Evolutionary conservation across 2,888 invertebrate genomes (phyloP), one percentile per base, ranked within the genome.

Genomic region (Perithous albicinctus): DNA sequence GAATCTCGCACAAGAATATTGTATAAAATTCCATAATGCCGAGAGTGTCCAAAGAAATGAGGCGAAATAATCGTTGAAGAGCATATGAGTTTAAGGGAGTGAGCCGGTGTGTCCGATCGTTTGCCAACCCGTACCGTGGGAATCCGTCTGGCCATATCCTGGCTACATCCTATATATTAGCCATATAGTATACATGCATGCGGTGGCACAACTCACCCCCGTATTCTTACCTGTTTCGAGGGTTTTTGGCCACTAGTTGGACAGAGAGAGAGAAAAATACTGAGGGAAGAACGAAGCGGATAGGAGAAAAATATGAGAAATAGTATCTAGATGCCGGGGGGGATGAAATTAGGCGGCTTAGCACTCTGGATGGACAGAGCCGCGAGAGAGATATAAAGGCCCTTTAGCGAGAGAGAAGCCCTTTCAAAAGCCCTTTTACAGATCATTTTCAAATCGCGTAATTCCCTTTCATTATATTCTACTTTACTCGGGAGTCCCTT

Each of bases 261-360:
- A 20, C 48, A 63, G 64, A 48, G 67, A 66, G 46, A 6, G 41
- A 23, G 23, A n/a, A 7, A n/a, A n/a, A n/a, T n/a, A n/a, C n/a
- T n/a, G n/a, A 67, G 48, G 43, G 66, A 29, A 38, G 75, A 29
- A 63, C 54, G 56, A 48, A 38, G 41, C 26, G 18, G 66, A 63
- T 66, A 61, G 85, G 87, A 87, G 88, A 89, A n/a, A n/a, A n/a
- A n/a, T n/a, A n/a, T n/a, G n/a, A 87, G 89, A 87, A 89, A 90
- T 85, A 82, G 80, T 88, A 87, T 89, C 88, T 78, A 85, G 87
- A 85, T 83, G 84, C 83, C 81, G n/a, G n/a, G 85, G 84, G 84
- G 86, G 85, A 88, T 87, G 88, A 89, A 90, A 89, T 90, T 89
- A 90, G 88, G 84, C 84, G 82, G 89, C 87, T 89, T 86, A 89